A percentile compares a stretch with the other conserved stretches of the same genome.
Conservation (phyloP, 2,888 invertebrate species). For the Latrodectus elegans region DNA sequence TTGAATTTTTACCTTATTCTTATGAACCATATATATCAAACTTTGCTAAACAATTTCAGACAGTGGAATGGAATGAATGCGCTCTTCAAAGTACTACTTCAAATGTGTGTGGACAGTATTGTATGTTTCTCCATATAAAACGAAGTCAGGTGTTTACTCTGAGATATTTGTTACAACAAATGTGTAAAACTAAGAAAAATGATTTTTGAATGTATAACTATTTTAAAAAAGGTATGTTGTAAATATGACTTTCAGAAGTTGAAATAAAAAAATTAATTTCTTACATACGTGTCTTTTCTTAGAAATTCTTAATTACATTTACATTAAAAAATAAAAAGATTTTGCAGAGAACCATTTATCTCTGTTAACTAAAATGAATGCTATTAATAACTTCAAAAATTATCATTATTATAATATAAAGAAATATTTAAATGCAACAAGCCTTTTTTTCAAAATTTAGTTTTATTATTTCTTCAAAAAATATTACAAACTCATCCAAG, state of each 20-base stretch:
- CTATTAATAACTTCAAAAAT: too few relatives aligned
- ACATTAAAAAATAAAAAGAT: too few relatives aligned
- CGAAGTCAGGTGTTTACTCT: constrained; percentile 13
- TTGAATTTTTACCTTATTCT: constrained; percentile 23
- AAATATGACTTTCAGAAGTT: constrained; percentile 19
- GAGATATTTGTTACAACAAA: background rate
- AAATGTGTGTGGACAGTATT: constrained; percentile 44
- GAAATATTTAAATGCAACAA: too few relatives aligned
- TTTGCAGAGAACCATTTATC: too few relatives aligned
- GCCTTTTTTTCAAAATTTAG: too few relatives aligned
- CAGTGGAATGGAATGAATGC: background rate
- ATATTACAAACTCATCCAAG: too few relatives aligned
- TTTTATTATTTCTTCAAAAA: too few relatives aligned
- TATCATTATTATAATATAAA: too few relatives aligned
- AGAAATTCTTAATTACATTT: too few relatives aligned
- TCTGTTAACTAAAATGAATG: too few relatives aligned
- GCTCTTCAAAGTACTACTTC: constrained; percentile 9
- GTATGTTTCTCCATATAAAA: constrained; percentile 20
- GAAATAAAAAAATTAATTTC: background rate
- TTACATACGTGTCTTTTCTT: too few relatives aligned
- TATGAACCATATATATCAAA: constrained; percentile 18
- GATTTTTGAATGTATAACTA: constrained; percentile 14
- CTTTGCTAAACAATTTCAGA: background rate
- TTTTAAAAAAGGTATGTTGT: constrained; percentile 30
- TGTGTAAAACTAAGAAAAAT: constrained; percentile 15